phyloP scores from a whole-genome alignment of 1,140 invertebrate genomes.

The Heliconius himera region DNA sequence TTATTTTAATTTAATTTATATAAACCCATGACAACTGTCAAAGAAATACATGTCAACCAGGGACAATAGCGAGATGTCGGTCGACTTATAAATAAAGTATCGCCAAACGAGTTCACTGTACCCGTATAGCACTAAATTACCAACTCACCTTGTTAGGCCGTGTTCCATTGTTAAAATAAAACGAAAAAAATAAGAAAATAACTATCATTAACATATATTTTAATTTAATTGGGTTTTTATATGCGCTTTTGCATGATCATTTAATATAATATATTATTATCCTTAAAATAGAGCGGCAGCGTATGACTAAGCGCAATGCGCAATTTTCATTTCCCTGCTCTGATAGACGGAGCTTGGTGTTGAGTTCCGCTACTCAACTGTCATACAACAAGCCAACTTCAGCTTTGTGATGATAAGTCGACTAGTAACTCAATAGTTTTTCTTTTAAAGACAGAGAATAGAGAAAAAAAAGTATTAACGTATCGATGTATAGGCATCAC shows the following conservation, averaged over 20 bases:
- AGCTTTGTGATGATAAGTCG: too few relatives aligned
- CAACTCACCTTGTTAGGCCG: neutral
- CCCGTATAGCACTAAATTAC: neutral
- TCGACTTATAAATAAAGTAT: neutral
- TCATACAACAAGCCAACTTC: too few relatives aligned
- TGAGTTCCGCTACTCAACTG: too few relatives aligned
- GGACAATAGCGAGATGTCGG: neutral
- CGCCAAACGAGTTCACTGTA: conserved; percentile 4
- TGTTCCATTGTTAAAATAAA: neutral
- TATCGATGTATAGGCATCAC: neutral
- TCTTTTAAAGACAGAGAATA: neutral
- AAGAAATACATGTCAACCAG: neutral
- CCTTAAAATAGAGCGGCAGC: too few relatives aligned
- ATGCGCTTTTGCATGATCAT: neutral
- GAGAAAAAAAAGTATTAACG: neutral
- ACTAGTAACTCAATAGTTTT: neutral
- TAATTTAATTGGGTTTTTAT: neutral
- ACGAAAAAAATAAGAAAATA: neutral
- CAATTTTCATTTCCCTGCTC: too few relatives aligned
- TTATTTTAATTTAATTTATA: neutral
- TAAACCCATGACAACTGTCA: neutral
- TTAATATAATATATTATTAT: too few relatives aligned
- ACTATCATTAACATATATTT: neutral
- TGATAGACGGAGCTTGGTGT: too few relatives aligned
- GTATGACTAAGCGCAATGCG: too few relatives aligned